Evolutionary conservation across 2,113 vertebrate genomes (phyloP).

Genomic region (Pampusana beccarii): DNA sequence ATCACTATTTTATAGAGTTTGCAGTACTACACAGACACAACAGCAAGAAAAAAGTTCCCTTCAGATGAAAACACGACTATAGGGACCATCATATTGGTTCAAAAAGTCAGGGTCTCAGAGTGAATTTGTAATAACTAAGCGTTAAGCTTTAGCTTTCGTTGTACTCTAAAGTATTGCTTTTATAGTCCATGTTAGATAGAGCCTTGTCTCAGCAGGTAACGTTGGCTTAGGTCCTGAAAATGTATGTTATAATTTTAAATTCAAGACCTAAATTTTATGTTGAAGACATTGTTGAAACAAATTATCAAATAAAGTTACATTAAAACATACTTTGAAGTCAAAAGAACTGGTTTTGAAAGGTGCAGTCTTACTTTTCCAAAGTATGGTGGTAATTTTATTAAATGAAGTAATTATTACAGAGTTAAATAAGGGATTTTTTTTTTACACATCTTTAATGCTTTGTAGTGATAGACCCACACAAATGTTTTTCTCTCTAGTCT

Average conservation of each 20-base stretch:
- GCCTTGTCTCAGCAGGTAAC: neutral
- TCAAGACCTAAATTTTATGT: neutral
- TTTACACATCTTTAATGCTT: rapidly evolving
- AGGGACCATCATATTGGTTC: neutral
- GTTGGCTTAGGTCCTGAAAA: neutral
- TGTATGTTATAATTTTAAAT: neutral
- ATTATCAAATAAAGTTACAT: neutral
- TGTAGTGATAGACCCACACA: rapidly evolving
- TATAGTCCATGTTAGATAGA: neutral
- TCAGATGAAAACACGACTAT: neutral
- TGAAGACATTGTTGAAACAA: neutral
- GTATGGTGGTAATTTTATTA: neutral
- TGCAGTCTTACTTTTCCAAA: neutral
- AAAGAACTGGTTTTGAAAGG: neutral
- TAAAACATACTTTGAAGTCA: neutral
- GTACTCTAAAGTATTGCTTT: neutral
- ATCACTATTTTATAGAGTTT: neutral
- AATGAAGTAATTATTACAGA: neutral
- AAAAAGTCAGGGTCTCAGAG: neutral
- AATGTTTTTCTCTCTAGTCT: neutral
- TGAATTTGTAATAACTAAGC: neutral
- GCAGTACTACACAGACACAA: neutral
- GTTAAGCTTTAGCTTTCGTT: neutral
- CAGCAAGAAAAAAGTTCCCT: neutral
- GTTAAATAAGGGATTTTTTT: neutral